Base-by-base conservation (phyloP, 2,113 vertebrate species). In the Tetraodon nigroviridis region DNA sequence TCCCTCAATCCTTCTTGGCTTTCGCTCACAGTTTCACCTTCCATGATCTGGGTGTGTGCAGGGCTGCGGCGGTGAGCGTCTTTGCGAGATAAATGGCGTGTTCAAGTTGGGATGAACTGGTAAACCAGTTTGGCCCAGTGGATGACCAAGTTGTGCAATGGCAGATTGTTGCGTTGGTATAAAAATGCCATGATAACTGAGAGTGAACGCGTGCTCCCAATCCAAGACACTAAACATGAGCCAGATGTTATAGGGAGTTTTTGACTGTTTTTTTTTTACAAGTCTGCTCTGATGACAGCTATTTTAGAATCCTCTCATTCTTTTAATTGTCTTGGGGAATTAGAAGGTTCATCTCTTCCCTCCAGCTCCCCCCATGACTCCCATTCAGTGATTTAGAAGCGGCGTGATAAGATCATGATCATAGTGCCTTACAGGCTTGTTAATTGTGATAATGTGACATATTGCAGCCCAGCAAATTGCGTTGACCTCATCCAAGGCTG, bases 381-480 rank as follows among this genome's bases (percentile, higher is more conserved):
- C 62, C 67, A 32, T 61, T 41, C 49, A 20, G 53, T 73, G 71
- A 80, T 78, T 83, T 75, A 83, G 20, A 72, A 29, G 59, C 49
- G 5, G 61, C 37, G 17, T 18, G 65, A 65, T 61, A 64, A 37
- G 24, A 79, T 60, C 50, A 6, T 18, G 29, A 59, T 62, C 19
- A 24, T 10, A 46, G 27, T 50, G 55, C 69, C 71, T 73, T 55
- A 52, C 55, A 41, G 61, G 40, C 72, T 64, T 57, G 70, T 72
- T 75, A 83, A 77, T 57, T 32, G 60, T 12, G 52, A 63, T 76
- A 79, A 81, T 55, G 54, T 74, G 64, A 82, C 60, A 64, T 55
- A 21, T 79, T 59, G 56, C 60, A 67, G 65, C 10, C 48, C 21
- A 0, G 27, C 19, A 52, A 42, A 61, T 71, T 64, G 70, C 40